Base-by-base conservation (phyloP, 1,140 invertebrate genomes). In the Bombus sylvicola region DNA sequence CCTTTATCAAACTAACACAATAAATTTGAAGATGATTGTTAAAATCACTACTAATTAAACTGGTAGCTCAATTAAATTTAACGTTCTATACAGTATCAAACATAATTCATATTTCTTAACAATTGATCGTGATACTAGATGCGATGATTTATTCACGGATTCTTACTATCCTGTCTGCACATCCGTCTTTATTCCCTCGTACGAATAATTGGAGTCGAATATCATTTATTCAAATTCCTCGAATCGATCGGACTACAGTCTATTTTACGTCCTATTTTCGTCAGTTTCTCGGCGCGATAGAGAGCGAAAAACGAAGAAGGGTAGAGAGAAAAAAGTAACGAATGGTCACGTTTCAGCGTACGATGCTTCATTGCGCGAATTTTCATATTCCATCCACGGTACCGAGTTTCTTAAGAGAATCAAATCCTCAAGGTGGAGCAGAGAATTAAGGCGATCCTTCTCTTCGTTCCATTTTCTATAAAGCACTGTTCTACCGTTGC, bases 301-400 rank as follows among this genome's bases (percentile, higher is more conserved):
- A 37, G 1, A 28, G 10, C 28, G 28, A 62, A n/a, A 25, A 28
- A 64, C 22, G 41, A 10, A 31, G 2, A 41, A 37, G 1, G 0
- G 2, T 3, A 1, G n/a, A 8, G 4, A 69, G 18, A 12, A 22
- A 71, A n/a, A 31, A 53, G 1, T 43, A 72, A 74, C 62, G 64
- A 83, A 83, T 47, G 62, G 22, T 28, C 34, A 59, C 76, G 62
- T 34, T 71, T 43, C 37, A 47, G 22, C 25, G 28, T 34, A 62
- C 13, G 62, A n/a, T 59, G 37, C 59, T 86, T 82, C 84, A 75
- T 86, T 69, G 79, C 62, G n/a, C 84, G 31, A 86, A 86, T 86
- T 75, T 86, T 86, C 84, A 82, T 86, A 75, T 82, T 82, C 84
- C 71, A 86, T 86, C 75, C 71, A 74, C 43, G 62, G 53, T 37